phyloP scores from a whole-genome alignment of 2,113 vertebrate species.

The Eurypyga helias region DNA sequence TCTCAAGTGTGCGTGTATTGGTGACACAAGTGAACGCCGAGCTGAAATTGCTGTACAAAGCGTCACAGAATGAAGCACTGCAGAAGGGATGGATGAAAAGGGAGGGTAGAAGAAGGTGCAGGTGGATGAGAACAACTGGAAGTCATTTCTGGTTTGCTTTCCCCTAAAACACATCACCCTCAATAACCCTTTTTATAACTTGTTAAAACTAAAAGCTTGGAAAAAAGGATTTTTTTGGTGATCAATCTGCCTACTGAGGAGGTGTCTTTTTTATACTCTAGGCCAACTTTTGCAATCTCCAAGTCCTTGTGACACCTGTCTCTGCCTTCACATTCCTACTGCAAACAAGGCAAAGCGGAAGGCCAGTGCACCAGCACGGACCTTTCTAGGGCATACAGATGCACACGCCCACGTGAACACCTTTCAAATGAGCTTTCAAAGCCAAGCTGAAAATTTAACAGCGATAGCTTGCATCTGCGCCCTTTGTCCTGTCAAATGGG shows the following conservation, averaged over 20 bases:
- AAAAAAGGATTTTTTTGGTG: neutral
- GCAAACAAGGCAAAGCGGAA: neutral
- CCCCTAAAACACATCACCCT: neutral
- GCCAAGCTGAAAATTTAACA: neutral
- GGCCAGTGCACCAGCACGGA: rapidly evolving
- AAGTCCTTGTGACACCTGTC: neutral
- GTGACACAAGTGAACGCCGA: neutral
- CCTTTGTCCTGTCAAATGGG: neutral
- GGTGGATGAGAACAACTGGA: neutral
- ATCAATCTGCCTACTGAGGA: neutral
- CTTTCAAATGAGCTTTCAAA: neutral
- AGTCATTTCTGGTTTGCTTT: neutral
- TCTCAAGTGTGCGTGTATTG: neutral
- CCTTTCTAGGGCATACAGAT: neutral
- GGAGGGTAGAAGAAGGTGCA: neutral
- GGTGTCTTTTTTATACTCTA: neutral
- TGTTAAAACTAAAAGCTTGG: neutral
- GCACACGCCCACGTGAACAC: rapidly evolving
- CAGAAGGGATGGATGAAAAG: neutral
- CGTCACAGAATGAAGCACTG: neutral
- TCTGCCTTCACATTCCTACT: neutral
- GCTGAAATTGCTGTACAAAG: neutral
- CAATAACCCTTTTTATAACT: neutral
- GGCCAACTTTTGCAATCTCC: neutral
- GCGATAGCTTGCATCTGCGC: neutral